These are phyloP conservation scores for Campoletis raptor DNA, from an alignment of 2,888 invertebrate genomes.

Conservation along the genomic window DNA sequence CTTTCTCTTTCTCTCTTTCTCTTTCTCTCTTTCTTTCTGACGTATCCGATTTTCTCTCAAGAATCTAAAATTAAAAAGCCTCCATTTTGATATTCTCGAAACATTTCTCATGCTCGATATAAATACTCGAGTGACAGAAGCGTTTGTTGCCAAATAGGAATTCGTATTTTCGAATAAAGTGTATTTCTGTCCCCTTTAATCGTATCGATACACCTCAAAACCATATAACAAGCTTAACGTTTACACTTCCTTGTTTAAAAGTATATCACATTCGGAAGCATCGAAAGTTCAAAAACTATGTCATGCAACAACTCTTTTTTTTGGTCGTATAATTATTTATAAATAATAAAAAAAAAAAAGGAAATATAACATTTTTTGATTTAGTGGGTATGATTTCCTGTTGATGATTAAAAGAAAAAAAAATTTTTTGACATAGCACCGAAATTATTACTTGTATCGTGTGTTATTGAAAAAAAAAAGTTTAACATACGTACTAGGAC, in stretches of 20 bases:
- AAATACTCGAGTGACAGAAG: background rate
- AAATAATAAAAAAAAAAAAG: background rate
- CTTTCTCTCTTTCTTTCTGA: background rate
- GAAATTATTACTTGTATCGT: background rate
- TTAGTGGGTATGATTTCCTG: background rate
- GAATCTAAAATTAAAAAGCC: constrained; percentile 6
- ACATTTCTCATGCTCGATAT: background rate
- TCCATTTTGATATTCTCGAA: background rate
- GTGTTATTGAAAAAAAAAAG: background rate
- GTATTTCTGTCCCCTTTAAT: background rate
- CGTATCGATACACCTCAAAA: background rate
- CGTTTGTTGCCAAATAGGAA: background rate
- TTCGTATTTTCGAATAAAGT: background rate
- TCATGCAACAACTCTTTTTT: no score
- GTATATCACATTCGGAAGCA: background rate
- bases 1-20: background rate
- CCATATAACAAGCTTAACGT: background rate
- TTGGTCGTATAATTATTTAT: background rate
- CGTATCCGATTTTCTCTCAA: background rate
- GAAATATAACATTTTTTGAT: background rate
- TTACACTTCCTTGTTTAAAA: background rate
- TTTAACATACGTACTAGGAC: background rate
- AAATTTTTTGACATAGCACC: background rate
- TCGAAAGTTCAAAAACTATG: background rate
- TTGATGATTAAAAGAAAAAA: no score